These are phyloP conservation scores for human (Homo sapiens) DNA, from an alignment of 2,113 vertebrate species.

Conservation along the genomic window GRCh38 chr5:130685501-130686000, in stretches of 20 bases:
- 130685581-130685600: background rate
- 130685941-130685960: constrained; percentile 25
- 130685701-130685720: background rate
- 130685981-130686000: background rate
- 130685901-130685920: background rate
- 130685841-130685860: background rate
- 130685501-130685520: background rate
- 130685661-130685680: background rate
- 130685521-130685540: background rate
- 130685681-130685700: background rate
- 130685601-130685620: background rate
- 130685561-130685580: background rate
- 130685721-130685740: background rate
- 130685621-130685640: background rate
- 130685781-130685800: background rate
- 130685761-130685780: background rate
- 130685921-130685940: background rate
- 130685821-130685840: background rate
- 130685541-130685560: background rate
- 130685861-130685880: background rate
- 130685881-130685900: background rate
- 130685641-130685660: background rate
- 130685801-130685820: background rate
- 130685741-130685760: background rate
- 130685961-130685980: background rate